Base-by-base conservation (phyloP, 2,113 vertebrate genomes). In the Eidolon helvum region DNA sequence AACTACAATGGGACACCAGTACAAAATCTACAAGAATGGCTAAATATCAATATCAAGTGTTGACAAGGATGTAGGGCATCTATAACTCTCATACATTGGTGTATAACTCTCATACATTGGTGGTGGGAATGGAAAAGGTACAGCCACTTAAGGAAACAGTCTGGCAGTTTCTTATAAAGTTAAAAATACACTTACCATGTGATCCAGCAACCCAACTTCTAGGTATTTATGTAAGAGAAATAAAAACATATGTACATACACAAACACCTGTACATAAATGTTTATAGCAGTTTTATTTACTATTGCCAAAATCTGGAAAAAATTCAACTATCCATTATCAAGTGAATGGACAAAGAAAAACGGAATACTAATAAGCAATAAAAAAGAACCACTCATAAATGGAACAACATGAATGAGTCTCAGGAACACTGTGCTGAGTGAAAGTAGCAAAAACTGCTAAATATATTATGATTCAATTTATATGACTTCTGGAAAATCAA, bases 371-470 rank as follows among this genome's bases (percentile, higher is more conserved):
- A 28, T 69, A 30, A 66, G 18, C 30, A 83, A 77, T 61, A 63
- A 55, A 83, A 53, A 89, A 65, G 63, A 86, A 59, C 28, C 30
- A 38, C 38, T 53, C 28, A 38, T 35, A 87, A 40, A 43, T 7
- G 19, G 40, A 92, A 87, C 40, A n/a, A 61, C 50, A 88, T 3
- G 40, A 75, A 74, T 50, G 50, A 59, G 50, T 68, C 33, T 72
- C 38, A 35, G 50, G 57, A 59, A 48, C 24, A 59, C 61, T 82
- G 45, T 45, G n/a, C 71, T 53, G 65, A 72, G 10, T 35, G 33
- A 91, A 86, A 71, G 63, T 26, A 72, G 16, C 11, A 95, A 91
- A 80, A 91, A 80, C 38, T 79, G 35, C 68, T 75, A 72, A 5
- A 30, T 7, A 48, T 0, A 59, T 68, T 75, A 87, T 83, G 75